Evolutionary conservation across 2,113 vertebrate genomes (phyloP).

Genomic region (Calyptomena viridis): DNA sequence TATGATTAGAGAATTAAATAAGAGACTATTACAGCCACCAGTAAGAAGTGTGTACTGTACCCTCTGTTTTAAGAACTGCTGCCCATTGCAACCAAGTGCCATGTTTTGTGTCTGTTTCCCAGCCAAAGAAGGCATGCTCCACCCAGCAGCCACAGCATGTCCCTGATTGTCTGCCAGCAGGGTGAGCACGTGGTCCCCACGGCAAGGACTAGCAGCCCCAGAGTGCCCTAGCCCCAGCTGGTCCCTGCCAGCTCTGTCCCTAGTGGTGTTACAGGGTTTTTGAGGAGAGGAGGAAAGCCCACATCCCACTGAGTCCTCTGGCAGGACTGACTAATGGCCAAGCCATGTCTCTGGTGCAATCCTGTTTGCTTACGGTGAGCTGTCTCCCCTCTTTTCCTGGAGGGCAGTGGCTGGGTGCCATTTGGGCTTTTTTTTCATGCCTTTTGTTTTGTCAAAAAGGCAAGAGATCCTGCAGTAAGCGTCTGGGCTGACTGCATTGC

Average conservation of each 20-base stretch:
- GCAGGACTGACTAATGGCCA: background rate
- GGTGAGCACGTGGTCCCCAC: background rate
- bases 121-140: background rate
- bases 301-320: background rate
- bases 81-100: background rate
- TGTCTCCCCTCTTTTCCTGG: background rate
- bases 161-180: accelerated
- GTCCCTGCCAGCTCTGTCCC: background rate
- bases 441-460: background rate
- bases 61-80: background rate
- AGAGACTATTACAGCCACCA: background rate
- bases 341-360: background rate
- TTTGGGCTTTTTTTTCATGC: background rate
- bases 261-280: background rate
- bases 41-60: background rate
- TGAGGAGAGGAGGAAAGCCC: background rate
- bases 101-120: background rate
- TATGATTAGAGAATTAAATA: background rate
- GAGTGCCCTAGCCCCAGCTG: background rate
- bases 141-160: accelerated
- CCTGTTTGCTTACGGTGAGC: background rate
- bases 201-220: background rate
- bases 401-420: background rate
- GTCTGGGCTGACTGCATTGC: background rate
- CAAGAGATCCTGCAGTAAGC: background rate